Evolutionary conservation across 2,888 invertebrate genomes (phyloP).

Genomic region (Electrophaes corylata): DNA sequence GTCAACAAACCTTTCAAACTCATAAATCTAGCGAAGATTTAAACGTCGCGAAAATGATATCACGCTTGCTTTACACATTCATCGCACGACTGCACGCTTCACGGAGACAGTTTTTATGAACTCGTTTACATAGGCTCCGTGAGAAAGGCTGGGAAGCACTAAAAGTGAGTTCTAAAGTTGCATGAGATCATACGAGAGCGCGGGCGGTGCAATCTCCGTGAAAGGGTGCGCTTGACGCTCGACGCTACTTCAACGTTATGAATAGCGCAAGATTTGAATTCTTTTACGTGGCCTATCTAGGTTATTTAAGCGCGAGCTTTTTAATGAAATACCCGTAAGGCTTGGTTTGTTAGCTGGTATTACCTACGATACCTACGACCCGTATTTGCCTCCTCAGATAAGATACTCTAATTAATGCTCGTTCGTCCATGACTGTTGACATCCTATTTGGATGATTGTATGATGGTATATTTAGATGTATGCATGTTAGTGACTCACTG

Average conservation of each 20-base stretch:
- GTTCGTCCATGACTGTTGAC: background rate
- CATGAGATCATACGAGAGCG: constrained; percentile 21
- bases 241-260: constrained; percentile 15
- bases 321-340: background rate
- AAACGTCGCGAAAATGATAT: constrained; percentile 29
- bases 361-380: background rate
- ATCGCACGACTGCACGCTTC: constrained; percentile 32
- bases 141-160: constrained; percentile 31
- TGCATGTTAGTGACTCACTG: background rate
- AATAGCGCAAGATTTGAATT: constrained; percentile 10
- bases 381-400: no score
- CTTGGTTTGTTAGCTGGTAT: background rate
- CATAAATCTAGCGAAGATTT: constrained; percentile 1
- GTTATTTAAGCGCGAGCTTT: constrained; percentile 5
- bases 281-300: constrained; percentile 16
- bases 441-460: background rate
- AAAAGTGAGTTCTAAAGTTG: constrained; percentile 22
- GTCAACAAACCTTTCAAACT: constrained; percentile 23
- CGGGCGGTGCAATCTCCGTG: constrained; percentile 19
- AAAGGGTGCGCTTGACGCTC: constrained; percentile 14
- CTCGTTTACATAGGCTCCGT: constrained; percentile 32
- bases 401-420: no score
- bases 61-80: constrained; percentile 35
- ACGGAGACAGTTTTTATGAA: constrained; percentile 33
- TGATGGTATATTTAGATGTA: background rate